phyloP scores from a whole-genome alignment of 2,113 vertebrate species.

The Catharus fuscescens region DNA sequence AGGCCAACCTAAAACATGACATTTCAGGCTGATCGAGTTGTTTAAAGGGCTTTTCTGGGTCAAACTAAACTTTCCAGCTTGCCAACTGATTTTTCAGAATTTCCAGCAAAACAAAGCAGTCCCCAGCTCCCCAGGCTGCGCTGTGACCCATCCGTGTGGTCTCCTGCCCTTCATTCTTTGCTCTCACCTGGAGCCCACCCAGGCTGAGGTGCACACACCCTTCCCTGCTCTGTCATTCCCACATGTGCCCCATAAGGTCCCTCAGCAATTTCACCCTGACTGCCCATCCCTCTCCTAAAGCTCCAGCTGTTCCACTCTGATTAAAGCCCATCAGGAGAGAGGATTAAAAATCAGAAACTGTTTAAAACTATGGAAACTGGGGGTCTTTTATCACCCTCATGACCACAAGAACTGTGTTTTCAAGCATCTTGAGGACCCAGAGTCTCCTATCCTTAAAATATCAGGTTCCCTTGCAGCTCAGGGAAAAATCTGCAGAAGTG shows the following conservation, averaged over 20 bases:
- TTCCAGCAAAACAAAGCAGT: slow-evolving; percentile 36
- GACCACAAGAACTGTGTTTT: background rate
- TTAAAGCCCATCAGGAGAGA: background rate
- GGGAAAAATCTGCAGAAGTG: background rate
- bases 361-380: background rate
- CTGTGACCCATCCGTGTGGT: accelerated
- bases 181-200: background rate
- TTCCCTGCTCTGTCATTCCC: background rate
- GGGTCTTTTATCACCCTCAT: background rate
- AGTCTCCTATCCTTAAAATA: background rate
- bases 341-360: background rate
- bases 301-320: background rate
- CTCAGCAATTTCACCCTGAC: background rate
- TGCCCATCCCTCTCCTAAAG: background rate
- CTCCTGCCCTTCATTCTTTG: background rate
- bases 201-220: background rate
- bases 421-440: background rate
- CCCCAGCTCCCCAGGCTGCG: background rate
- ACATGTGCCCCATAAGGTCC: accelerated
- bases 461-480: background rate
- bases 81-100: slow-evolving; percentile 50
- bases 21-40: slow-evolving; percentile 27
- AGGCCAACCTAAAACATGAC: slow-evolving; percentile 44
- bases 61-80: slow-evolving; percentile 38
- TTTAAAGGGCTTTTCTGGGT: slow-evolving; percentile 41